Conservation (phyloP, 2,888 invertebrate species). For the Flexamia atlantica region DNA sequence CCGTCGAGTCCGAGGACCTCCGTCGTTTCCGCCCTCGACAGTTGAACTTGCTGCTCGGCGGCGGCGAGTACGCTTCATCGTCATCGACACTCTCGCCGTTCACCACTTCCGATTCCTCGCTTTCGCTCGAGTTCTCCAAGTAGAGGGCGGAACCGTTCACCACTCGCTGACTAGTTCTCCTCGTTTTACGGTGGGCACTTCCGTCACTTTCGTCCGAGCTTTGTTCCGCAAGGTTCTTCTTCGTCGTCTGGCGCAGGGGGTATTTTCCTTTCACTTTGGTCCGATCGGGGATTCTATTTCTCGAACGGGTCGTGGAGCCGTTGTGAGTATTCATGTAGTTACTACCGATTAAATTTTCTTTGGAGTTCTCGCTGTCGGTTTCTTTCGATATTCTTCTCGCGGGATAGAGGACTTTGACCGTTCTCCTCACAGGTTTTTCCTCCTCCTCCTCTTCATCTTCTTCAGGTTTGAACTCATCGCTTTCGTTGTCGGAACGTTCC, state of each 20-base stretch:
- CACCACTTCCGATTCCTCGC: conserved; percentile 32
- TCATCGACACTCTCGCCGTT: conserved; percentile 65
- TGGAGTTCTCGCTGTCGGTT: conserved; percentile 63
- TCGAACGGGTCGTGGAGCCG: not conserved
- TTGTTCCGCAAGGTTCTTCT: conserved; percentile 36
- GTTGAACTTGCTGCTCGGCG: conserved; percentile 1
- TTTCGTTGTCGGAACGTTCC: conserved; percentile 65
- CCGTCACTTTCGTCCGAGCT: conserved; percentile 43
- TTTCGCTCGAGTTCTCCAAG: conserved; percentile 31
- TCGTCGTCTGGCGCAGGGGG: conserved; percentile 36
- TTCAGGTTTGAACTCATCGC: conserved; percentile 33
- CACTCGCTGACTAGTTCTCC: conserved; percentile 36
- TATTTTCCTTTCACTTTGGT: conserved; percentile 62
- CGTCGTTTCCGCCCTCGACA: conserved; percentile 31
- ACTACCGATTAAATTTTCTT: conserved; percentile 59
- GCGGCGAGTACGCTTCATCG: conserved; percentile 18
- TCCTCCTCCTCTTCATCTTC: conserved; percentile 56
- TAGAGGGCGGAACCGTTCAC: conserved; percentile 14
- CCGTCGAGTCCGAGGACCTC: conserved; percentile 40
- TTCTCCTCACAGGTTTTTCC: conserved; percentile 71
- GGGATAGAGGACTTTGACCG: conserved; percentile 64
- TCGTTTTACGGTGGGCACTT: not conserved
- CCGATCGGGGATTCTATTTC: not conserved
- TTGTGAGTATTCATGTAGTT: conserved; percentile 55
- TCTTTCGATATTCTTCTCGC: conserved; percentile 65